These are phyloP conservation scores for Drosophila prolongata DNA, from an alignment of 2,888 invertebrate species.

Conservation along the genomic window DNA sequence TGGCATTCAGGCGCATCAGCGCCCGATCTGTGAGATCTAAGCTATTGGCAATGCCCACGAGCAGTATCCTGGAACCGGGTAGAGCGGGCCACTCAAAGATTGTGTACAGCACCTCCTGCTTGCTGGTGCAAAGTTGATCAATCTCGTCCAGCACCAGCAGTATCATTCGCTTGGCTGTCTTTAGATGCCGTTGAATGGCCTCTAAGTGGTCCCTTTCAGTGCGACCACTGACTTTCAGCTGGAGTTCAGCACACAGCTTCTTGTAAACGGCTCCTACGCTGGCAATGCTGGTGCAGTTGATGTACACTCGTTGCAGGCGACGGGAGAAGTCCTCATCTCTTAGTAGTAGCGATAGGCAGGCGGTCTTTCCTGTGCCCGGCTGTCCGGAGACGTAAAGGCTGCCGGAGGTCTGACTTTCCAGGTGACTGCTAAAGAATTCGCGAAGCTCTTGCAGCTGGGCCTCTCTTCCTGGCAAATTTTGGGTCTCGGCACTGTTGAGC, in stretches of 20 bases:
- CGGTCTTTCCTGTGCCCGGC: constrained; percentile 98
- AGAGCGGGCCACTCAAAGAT: constrained; percentile 97
- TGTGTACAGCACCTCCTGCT: constrained; percentile 94
- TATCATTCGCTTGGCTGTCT: constrained; percentile 88
- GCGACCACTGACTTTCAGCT: constrained; percentile 86
- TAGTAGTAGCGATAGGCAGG: constrained; percentile 91
- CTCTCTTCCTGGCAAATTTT: constrained; percentile 90
- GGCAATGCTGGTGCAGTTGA: constrained; percentile 95
- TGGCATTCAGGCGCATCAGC: constrained; percentile 93
- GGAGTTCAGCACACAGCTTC: constrained; percentile 90
- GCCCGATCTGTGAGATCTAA: constrained; percentile 96
- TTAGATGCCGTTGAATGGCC: constrained; percentile 89
- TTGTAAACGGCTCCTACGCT: constrained; percentile 93
- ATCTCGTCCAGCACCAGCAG: constrained; percentile 97
- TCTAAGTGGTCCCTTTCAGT: constrained; percentile 88
- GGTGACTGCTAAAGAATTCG: constrained; percentile 88
- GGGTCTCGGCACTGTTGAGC: constrained; percentile 84
- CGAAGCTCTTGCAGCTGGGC: constrained; percentile 89
- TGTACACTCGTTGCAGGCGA: constrained; percentile 87
- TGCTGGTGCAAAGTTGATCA: constrained; percentile 93
- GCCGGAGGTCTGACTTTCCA: constrained; percentile 88
- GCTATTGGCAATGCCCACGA: constrained; percentile 97
- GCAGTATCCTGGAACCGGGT: constrained; percentile 88
- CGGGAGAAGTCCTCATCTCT: constrained; percentile 86
- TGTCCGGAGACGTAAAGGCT: constrained; percentile 98